Evolutionary conservation across 2,113 vertebrate genomes (phyloP), one percentile per base, ranked within the genome.

Genomic region (Rynchops niger): DNA sequence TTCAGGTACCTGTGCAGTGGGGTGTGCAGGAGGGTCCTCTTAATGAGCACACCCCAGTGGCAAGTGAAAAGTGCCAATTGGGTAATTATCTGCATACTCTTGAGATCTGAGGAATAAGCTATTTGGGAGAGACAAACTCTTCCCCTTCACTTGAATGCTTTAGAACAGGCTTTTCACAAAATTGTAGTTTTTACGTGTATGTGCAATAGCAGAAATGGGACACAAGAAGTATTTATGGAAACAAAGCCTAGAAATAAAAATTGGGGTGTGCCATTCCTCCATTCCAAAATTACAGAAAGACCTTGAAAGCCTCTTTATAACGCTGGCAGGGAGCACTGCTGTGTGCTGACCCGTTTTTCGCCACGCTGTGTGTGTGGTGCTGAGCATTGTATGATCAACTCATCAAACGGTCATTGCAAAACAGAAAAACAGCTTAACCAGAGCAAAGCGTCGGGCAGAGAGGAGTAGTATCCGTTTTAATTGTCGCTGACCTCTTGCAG

Each of bases 31-130:
- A 58, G 69, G 63, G 80, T 90, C 65, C 45, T 95, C 91, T 82
- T 77, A 93, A 84, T 70, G 89, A 93, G 73, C 59, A 61, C 66
- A 21, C 76, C 78, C 19, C 16, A 56, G 73, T 79, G 82, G 72
- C 32, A 63, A 91, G 47, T 52, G 40, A 71, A 96, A 70, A 47
- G 6, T 66, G 93, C 80, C 74, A 86, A 55, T 92, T 92, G 84
- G 70, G 93, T 65, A 70, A 91, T 97, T 74, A 95, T 79, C 69
- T 87, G 72, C 74, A 59, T 88, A 5, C 73, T 86, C 80, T 90
- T 59, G 82, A 71, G 63, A 59, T 55, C 34, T 12, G 78, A 95
- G 55, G 72, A 30, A 47, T 47, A 70, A 85, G 63, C 78, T 74
- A 3, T 18, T 76, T 27, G 49, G 87, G 49, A 67, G 32, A 91